Percentiles rank a stretch among this genome's conserved stretches.
Conservation (phyloP, 2,888 invertebrate genomes). For the Colletes collaris region DNA sequence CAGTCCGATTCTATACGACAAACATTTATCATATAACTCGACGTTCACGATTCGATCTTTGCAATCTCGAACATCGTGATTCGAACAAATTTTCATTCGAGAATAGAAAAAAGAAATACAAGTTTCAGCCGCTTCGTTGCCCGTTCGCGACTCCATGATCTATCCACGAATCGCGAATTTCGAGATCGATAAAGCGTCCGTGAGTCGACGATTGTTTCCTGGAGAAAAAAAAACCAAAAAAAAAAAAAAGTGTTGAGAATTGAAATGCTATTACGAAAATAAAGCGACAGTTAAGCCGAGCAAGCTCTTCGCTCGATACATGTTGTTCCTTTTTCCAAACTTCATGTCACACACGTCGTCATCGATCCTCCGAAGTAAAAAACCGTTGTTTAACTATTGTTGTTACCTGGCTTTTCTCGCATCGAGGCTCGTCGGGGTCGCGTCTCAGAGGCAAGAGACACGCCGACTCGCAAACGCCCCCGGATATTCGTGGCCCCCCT, state of each 20-base stretch:
- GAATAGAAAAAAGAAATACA: too few species aligned
- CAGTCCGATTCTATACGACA: conserved; percentile 30
- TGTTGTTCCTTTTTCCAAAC: conserved; percentile 37
- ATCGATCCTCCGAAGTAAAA: conserved; percentile 22
- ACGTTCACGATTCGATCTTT: conserved; percentile 43
- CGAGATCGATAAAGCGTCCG: conserved; percentile 19
- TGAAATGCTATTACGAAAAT: conserved; percentile 52
- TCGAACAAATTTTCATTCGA: neutral
- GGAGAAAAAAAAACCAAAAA: neutral
- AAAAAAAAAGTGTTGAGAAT: conserved; percentile 43
- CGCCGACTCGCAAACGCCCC: neutral
- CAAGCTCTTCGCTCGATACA: conserved; percentile 55
- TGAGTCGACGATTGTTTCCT: conserved; percentile 43
- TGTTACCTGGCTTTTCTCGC: conserved; percentile 45
- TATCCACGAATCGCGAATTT: conserved; percentile 17
- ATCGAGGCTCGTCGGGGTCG: conserved; percentile 31
- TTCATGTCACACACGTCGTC: conserved; percentile 37
- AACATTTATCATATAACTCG: conserved; percentile 21
- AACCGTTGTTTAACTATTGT: conserved; percentile 40
- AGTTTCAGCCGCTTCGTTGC: too few species aligned
- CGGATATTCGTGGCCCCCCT: conserved; percentile 3
- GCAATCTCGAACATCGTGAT: conserved; percentile 31
- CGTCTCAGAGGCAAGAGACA: too few species aligned
- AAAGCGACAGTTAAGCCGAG: conserved; percentile 55
- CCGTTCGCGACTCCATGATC: too few species aligned